Conservation (phyloP, 2,113 vertebrate genomes). For the Peromyscus leucopus region DNA sequence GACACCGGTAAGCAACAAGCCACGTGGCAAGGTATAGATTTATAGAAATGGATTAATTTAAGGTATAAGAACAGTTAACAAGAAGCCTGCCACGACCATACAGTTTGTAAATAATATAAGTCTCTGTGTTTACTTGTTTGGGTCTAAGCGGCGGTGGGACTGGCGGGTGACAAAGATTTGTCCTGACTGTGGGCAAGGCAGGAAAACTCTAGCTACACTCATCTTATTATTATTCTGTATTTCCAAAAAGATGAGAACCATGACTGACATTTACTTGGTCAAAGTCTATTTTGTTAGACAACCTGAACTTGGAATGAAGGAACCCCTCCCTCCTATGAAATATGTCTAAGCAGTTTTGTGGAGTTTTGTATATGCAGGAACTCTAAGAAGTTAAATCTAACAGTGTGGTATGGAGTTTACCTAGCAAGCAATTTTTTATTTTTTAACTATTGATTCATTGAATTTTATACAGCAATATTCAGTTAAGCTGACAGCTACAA, state of each 20-base stretch:
- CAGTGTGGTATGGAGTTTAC: background rate
- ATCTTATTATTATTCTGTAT: background rate
- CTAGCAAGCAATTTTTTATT: background rate
- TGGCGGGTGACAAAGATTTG: too few relatives aligned
- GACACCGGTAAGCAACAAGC: too few relatives aligned
- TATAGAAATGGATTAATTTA: too few relatives aligned
- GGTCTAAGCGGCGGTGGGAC: too few relatives aligned
- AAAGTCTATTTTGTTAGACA: background rate
- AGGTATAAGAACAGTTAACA: too few relatives aligned
- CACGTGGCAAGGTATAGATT: too few relatives aligned
- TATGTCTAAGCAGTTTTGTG: background rate
- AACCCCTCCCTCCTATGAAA: background rate
- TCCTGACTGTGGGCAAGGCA: too few relatives aligned
- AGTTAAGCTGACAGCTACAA: background rate
- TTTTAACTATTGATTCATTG: background rate
- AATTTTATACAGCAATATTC: background rate
- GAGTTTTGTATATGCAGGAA: background rate
- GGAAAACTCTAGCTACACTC: too few relatives aligned
- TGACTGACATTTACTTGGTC: background rate
- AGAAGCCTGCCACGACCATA: too few relatives aligned
- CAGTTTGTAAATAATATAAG: too few relatives aligned
- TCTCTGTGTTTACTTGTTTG: too few relatives aligned
- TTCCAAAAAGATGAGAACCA: background rate
- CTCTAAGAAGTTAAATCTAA: background rate
- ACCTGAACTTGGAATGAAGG: background rate